phyloP scores from a whole-genome alignment of 2,113 vertebrate species.

The Laticauda laticaudata region DNA sequence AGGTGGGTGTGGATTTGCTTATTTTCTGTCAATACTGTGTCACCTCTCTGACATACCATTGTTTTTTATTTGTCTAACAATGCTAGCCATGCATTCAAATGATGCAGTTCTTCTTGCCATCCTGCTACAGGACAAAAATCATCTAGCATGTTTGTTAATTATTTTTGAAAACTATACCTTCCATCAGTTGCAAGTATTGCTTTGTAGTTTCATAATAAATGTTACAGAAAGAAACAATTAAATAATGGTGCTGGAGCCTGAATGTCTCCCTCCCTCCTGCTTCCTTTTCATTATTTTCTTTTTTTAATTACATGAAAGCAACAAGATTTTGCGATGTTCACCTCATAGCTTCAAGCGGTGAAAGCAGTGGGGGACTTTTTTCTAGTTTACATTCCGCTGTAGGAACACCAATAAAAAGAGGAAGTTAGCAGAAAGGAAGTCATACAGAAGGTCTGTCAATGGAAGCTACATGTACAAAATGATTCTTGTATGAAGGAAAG shows the following conservation, averaged over 20 bases:
- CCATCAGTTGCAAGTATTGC: not conserved
- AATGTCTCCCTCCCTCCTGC: fast-evolving
- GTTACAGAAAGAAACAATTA: no score
- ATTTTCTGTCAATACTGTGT: not conserved
- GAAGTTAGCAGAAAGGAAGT: not conserved
- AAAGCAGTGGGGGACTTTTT: not conserved
- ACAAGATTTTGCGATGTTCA: not conserved
- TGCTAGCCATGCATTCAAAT: not conserved
- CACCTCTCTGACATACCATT: not conserved
- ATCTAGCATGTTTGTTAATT: not conserved
- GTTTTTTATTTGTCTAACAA: not conserved
- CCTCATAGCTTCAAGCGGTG: not conserved
- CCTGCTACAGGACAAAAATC: not conserved
- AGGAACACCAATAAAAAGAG: not conserved
- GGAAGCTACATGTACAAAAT: not conserved
- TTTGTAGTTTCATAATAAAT: not conserved
- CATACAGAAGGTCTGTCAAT: not conserved
- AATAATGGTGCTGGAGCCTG: not conserved
- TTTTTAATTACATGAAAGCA: not conserved
- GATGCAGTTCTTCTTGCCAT: not conserved
- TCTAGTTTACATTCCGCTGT: not conserved
- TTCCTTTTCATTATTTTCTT: not conserved
- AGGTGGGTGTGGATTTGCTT: not conserved
- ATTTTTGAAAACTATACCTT: not conserved
- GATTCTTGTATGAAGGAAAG: not conserved